phyloP scores from a whole-genome alignment of 2,888 invertebrate species.

The Rhodophaea formosa region DNA sequence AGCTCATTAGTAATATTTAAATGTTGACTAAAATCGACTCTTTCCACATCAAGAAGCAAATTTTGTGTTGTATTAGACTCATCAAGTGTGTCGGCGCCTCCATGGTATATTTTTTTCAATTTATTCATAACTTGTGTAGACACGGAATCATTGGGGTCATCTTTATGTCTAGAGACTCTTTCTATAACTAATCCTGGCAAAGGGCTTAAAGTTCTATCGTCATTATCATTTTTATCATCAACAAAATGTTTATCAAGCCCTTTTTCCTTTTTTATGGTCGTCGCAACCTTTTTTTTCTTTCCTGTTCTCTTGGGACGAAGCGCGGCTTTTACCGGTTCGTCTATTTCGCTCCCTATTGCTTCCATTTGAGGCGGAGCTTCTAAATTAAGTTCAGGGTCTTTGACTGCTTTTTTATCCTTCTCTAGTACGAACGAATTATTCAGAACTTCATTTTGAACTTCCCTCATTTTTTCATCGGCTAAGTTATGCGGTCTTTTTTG shows the following conservation, averaged over 20 bases:
- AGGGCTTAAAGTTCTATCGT: constrained; percentile 54
- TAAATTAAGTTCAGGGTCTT: constrained; percentile 37
- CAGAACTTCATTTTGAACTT: constrained; percentile 38
- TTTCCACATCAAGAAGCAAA: constrained; percentile 44
- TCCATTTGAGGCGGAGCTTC: constrained; percentile 45
- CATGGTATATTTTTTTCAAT: constrained; percentile 46
- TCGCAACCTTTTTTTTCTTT: constrained; percentile 19
- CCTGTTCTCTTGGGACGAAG: constrained; percentile 20
- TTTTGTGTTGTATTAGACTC: constrained; percentile 53
- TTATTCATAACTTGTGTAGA: constrained; percentile 46
- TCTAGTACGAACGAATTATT: constrained; percentile 50
- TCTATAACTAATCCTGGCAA: constrained; percentile 62
- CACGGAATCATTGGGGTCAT: constrained; percentile 43
- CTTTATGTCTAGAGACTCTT: constrained; percentile 30
- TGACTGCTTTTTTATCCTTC: constrained; percentile 22
- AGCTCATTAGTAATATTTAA: constrained; percentile 36
- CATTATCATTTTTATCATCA: constrained; percentile 30
- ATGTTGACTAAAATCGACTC: constrained; percentile 33
- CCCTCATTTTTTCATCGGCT: constrained; percentile 59
- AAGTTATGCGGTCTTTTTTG: constrained; percentile 33
- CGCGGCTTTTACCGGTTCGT: constrained; percentile 21
- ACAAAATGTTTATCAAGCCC: constrained; percentile 27
- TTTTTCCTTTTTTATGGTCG: constrained; percentile 28
- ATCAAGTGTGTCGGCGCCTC: constrained; percentile 36
- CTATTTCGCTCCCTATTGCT: constrained; percentile 35